These are phyloP conservation scores for Anabacerthia variegaticeps DNA, from an alignment of 2,797 vertebrate genomes.

Conservation along the genomic window DNA sequence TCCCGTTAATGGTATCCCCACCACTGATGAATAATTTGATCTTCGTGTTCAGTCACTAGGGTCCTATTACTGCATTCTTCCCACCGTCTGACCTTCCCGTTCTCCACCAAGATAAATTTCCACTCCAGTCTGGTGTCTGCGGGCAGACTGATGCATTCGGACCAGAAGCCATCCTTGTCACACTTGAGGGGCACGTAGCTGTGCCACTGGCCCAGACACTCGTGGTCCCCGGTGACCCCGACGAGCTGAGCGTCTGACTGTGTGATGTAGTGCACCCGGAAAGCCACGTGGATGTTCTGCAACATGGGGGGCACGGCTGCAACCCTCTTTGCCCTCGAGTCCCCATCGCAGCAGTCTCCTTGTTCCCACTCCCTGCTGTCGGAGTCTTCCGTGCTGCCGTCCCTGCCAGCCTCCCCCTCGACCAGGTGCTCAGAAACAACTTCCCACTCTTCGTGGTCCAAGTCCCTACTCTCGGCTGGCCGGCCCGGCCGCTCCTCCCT, in stretches of 20 bases:
- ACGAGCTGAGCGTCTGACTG: conserved; percentile 76
- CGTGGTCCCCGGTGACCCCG: conserved; percentile 87
- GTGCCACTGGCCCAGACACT: conserved; percentile 88
- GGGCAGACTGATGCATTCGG: conserved; percentile 79
- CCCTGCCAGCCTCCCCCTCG: conserved; percentile 18
- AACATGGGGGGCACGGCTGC: conserved; percentile 79
- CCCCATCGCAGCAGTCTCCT: conserved; percentile 31
- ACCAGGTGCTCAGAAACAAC: conserved; percentile 58
- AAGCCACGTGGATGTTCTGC: conserved; percentile 81
- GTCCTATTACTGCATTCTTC: conserved; percentile 90
- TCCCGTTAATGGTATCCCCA: conserved; percentile 84
- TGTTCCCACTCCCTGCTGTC: conserved; percentile 50
- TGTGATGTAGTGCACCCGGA: conserved; percentile 89
- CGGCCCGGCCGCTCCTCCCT: not conserved
- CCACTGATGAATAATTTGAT: conserved; percentile 80
- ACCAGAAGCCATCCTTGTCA: conserved; percentile 86
- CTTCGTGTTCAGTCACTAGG: conserved; percentile 83
- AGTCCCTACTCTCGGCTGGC: not conserved
- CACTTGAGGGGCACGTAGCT: conserved; percentile 80
- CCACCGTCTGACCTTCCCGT: conserved; percentile 87
- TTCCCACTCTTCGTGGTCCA: conserved; percentile 69
- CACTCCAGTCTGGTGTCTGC: conserved; percentile 85
- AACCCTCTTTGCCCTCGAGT: conserved; percentile 69
- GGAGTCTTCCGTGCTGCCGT: not conserved
- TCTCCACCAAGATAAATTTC: conserved; percentile 93